A percentile compares a stretch with the other conserved stretches of the same genome.
Evolutionary conservation across 2,888 invertebrate species (phyloP).

Genomic region (Hoplodrina blanda): DNA sequence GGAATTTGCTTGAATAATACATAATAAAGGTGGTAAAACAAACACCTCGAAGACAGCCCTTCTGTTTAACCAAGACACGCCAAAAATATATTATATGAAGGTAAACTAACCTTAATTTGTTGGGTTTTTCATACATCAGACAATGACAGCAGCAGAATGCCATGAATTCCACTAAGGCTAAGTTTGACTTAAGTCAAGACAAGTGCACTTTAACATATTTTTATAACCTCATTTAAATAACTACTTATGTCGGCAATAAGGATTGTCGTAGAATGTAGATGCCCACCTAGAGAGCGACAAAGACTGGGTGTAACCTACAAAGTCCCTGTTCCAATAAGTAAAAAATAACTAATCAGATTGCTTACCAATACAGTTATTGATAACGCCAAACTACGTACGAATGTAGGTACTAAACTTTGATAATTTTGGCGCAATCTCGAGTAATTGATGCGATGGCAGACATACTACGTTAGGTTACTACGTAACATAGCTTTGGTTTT

Average conservation of each 20-base stretch:
- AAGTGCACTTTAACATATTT: neutral
- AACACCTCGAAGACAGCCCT: conserved; percentile 3
- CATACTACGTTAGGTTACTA: neutral
- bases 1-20: conserved; percentile 40
- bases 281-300: neutral
- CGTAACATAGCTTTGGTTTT: neutral
- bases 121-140: neutral
- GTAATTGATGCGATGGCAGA: conserved; percentile 13
- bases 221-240: neutral
- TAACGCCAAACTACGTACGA: conserved; percentile 12
- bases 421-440: conserved; percentile 7
- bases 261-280: too few species aligned
- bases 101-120: neutral
- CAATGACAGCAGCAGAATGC: neutral
- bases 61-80: neutral
- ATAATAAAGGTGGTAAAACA: conserved; percentile 27
- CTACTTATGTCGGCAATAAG: neutral
- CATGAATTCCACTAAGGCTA: neutral
- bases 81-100: conserved; percentile 6
- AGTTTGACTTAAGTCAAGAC: neutral
- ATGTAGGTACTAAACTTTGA: conserved; percentile 9
- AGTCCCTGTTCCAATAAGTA: neutral
- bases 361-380: conserved; percentile 10
- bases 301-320: neutral
- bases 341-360: neutral